Evolutionary conservation across 2,113 vertebrate species (phyloP).

Genomic region (Lophura nycthemera): DNA sequence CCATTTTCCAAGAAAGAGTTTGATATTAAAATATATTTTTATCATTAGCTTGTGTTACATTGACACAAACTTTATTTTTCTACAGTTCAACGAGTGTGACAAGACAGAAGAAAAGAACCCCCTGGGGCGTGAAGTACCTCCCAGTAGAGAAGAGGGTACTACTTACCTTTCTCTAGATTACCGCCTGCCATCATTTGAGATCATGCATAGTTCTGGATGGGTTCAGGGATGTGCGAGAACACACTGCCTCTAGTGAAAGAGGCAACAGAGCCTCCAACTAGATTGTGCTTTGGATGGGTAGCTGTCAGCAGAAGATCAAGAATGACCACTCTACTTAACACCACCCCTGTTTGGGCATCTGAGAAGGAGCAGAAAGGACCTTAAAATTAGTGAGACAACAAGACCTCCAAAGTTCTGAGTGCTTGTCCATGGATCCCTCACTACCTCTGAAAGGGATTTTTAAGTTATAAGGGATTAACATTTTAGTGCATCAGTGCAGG

Average conservation of each 20-base stretch:
- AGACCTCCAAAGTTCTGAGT: background rate
- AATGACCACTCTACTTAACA: background rate
- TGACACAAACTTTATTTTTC: background rate
- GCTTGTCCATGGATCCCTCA: background rate
- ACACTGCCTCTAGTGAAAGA: background rate
- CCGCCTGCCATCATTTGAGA: background rate
- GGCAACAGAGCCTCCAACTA: background rate
- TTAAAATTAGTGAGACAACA: background rate
- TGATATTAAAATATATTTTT: background rate
- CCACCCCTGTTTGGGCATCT: background rate
- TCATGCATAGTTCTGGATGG: background rate
- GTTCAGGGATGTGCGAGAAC: background rate
- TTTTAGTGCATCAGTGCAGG: background rate
- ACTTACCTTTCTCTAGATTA: background rate
- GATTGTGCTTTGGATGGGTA: background rate
- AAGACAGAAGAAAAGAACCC: background rate
- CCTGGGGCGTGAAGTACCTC: background rate
- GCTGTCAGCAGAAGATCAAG: background rate
- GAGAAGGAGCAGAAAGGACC: background rate
- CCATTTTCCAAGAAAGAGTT: background rate
- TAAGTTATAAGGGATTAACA: background rate
- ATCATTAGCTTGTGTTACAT: background rate
- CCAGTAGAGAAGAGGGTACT: background rate
- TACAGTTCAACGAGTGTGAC: background rate
- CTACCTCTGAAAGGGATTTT: background rate